Base-by-base conservation (phyloP, 2,888 invertebrate genomes). In the Stratiomys singularior region DNA sequence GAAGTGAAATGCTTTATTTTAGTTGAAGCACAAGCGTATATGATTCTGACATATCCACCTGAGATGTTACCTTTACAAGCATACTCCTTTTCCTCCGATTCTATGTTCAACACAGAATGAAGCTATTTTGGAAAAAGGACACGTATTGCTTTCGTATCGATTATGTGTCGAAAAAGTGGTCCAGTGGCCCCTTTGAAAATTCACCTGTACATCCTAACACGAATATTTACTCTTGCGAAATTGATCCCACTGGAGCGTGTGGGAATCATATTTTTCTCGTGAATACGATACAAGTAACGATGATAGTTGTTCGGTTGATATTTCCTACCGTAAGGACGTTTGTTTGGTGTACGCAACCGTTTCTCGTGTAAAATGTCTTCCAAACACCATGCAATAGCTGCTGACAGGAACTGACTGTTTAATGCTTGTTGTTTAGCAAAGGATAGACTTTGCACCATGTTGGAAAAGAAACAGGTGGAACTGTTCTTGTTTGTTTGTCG, bases 101-200 rank as follows among this genome's bases (percentile, higher is more conserved):
- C 37, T 37, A 37, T 5, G 37, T 9, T 37, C 37, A 9, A 37
- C 37, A 37, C 37, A 37, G 52, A 52, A 52, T 52, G 52, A 52
- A 52, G 52, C 18, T 52, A 18, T 52, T 52, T 13, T n/a, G 52
- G 52, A 52, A 52, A 52, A 52, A 7, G 15, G 52, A 52, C 3
- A 52, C 52, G 52, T 52, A 52, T 52, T 15, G 52, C 18, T 18
- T 13, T 52, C n/a, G 52, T 52, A 52, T 60, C 60, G 60, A 60
- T 60, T 60, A 60, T 21, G 21, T 60, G 23, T 27, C 60, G 21
- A 7, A 60, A 60, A 60, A 60, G 60, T 25, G 27, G 25, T 21
- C 21, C 60, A 52, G 15, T 5, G 4, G 52, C 52, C 18, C 18
- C 15, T 52, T 18, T n/a, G 52, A 52, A 52, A 52, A 52, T n/a